These are phyloP conservation scores for Mobula birostris DNA, from an alignment of 2,113 vertebrate species.

Conservation along the genomic window DNA sequence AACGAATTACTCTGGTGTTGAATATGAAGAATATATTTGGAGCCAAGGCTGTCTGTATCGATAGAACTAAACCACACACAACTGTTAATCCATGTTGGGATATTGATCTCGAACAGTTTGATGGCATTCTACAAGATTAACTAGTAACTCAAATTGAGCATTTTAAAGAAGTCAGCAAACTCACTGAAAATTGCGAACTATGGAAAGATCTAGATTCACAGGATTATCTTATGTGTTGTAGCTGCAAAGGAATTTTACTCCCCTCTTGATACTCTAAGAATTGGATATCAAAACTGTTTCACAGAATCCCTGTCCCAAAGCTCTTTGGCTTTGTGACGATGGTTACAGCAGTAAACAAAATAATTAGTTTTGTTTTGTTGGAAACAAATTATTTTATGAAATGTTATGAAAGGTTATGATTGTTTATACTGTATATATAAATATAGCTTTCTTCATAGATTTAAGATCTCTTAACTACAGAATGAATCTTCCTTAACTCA, in stretches of 20 bases:
- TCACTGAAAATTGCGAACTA: not conserved
- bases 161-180: too few relatives aligned
- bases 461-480: not conserved
- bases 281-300: not conserved
- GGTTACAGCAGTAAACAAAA: not conserved
- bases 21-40: not conserved
- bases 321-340: not conserved
- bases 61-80: not conserved
- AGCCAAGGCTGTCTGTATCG: not conserved
- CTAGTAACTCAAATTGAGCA: not conserved
- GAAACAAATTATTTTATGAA: not conserved
- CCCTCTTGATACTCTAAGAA: not conserved
- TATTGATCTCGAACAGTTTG: not conserved
- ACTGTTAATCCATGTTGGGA: not conserved
- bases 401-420: not conserved
- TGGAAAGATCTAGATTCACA: not conserved
- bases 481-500: not conserved
- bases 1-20: not conserved
- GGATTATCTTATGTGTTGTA: not conserved
- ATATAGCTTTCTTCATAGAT: not conserved
- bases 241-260: not conserved
- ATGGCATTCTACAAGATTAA: not conserved
- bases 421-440: not conserved
- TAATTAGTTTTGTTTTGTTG: not conserved
- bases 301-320: not conserved